These are phyloP conservation scores for Otolemur garnettii DNA, from an alignment of 2,113 vertebrate species.

Conservation along the genomic window DNA sequence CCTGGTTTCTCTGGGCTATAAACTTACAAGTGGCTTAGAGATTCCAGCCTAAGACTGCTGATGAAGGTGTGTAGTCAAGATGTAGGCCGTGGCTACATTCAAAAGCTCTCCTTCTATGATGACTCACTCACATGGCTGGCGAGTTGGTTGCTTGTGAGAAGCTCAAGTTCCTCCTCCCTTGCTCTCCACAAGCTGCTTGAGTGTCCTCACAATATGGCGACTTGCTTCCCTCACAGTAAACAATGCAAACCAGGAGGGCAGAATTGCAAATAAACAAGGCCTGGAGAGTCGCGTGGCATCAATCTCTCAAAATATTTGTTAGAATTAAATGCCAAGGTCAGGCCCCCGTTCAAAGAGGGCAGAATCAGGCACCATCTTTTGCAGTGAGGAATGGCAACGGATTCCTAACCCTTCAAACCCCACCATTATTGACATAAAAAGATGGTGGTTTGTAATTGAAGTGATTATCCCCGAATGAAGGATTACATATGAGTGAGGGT, in stretches of 20 bases:
- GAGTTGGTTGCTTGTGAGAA: neutral
- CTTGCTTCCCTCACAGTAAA: neutral
- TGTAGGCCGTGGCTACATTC: accelerated
- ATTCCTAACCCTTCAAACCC: neutral
- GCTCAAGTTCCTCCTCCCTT: accelerated
- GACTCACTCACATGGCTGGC: accelerated
- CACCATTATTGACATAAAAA: neutral
- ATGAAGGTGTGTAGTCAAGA: no score
- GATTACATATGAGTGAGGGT: neutral
- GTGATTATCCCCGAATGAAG: neutral
- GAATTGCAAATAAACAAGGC: neutral
- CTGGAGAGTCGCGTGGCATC: accelerated
- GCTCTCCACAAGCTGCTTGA: neutral
- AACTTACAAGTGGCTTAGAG: neutral
- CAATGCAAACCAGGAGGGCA: accelerated
- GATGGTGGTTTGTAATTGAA: neutral
- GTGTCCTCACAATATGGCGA: accelerated
- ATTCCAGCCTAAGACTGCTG: neutral
- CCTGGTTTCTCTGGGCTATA: neutral
- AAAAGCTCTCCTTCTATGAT: accelerated
- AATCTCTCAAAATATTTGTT: neutral
- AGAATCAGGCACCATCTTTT: neutral
- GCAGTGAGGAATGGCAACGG: neutral
- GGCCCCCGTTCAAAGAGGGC: neutral
- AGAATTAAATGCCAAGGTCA: neutral